Base-by-base conservation (phyloP, 2,888 invertebrate species). In the Drosophila anomalata region DNA sequence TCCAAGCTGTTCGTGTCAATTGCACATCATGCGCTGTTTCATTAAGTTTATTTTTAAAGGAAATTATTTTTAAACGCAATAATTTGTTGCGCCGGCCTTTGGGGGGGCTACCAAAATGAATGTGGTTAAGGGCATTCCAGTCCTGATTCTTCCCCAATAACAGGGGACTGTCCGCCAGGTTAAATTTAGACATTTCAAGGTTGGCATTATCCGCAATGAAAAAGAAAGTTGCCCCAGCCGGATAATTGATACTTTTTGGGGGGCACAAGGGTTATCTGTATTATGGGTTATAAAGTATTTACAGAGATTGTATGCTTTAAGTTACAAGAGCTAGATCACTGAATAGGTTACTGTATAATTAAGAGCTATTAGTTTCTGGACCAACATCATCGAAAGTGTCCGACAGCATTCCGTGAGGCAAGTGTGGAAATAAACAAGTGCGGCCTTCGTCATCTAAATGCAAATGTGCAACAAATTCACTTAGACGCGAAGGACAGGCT, bases 61-160 rank as follows among this genome's bases (percentile, higher is more conserved):
- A 75, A 85, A 82, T 82, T 82, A 87, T 85, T 74, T 75, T 75
- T 82, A 82, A 82, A 85, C 72, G 86, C 83, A 81, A 81, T 81
- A 75, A 82, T 82, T 82, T 81, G 48, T 51, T 55, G 51, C 51
- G 29, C 50, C 46, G 52, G 36, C 44, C n/a, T 60, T 65, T 56
- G 44, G 36, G 29, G 52, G 29, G 39, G 61, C 56, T 57, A 57
- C 53, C 66, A 22, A 62, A 80, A 77, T 68, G 33, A 65, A 59
- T 50, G 55, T 51, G 56, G 44, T 31, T 51, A 46, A 69, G 36
- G 61, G 52, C 36, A 66, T 47, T 39, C 29, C 53, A 39, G 67
- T 6, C 11, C 41, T 46, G 63, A 12, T 44, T 44, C 44, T 54
- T 53, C 53, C 46, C 46, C 57, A 57, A 55, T 50, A 4, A 9